Evolutionary conservation across 2,113 vertebrate genomes (phyloP).

Genomic region (Rhinopomastus cyanomelas): DNA sequence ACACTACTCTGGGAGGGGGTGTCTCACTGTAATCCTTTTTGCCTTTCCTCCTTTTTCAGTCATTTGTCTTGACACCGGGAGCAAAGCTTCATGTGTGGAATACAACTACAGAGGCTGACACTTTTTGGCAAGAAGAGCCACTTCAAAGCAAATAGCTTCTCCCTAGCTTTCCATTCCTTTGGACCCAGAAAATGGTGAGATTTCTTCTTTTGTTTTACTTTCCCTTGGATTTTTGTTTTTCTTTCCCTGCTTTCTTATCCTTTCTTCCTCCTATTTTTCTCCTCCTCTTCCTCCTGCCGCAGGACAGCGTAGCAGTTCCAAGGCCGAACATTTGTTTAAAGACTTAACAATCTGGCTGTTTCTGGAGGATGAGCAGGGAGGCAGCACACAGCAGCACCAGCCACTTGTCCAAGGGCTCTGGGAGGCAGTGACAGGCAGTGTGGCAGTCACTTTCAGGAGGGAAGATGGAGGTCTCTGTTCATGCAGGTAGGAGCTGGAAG

Average conservation of each 20-base stretch:
- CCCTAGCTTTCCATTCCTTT: background rate
- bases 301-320: background rate
- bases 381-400: background rate
- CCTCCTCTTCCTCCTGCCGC: accelerated
- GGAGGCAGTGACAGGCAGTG: accelerated
- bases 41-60: background rate
- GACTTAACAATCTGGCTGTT: background rate
- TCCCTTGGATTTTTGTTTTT: accelerated
- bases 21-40: background rate
- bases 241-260: accelerated
- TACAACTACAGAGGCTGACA: accelerated
- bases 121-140: background rate
- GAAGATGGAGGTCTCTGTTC: background rate
- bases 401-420: background rate
- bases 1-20: background rate
- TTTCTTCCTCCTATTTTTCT: too few relatives aligned
- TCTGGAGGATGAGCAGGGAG: background rate
- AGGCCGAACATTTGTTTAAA: background rate
- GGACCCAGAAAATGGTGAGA: background rate
- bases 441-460: background rate
- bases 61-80: background rate
- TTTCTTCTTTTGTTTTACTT: accelerated
- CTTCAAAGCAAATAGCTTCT: background rate
- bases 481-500: background rate
- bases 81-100: background rate